Base-by-base conservation (phyloP, 2,113 vertebrate species). In the Hippopotamus amphibius region DNA sequence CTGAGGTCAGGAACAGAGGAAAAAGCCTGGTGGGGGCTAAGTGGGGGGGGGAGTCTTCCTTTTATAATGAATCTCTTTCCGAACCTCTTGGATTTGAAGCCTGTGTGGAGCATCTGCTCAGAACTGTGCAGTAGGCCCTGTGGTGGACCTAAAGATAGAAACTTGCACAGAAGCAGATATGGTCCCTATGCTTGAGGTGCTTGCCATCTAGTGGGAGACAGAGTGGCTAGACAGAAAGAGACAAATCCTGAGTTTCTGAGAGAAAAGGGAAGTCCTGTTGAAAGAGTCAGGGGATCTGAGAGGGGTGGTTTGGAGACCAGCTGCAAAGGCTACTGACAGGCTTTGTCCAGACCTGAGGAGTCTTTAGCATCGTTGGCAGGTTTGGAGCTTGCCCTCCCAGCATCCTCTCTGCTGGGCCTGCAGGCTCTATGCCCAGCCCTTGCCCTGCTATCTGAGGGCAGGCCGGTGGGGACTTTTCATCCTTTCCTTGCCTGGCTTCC, bases 401-500 rank as follows among this genome's bases (percentile, higher is more conserved):
- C 15, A 41, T 26, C 48, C 57, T 95, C 24, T 86, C 55, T 76
- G 85, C 30, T 71, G 17, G 65, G 43, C 17, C 21, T 91, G 17
- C 12, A 66, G 19, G 43, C 17, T 53, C 30, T 91, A 4, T 6
- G 10, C 63, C 28, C 16, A 86, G 68, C 8, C 53, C 30, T 46
- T 68, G 33, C 7, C 57, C 43, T 94, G 57, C 68, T 66, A 46
- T 90, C 16, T 77, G 85, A 88, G 50, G 53, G 59, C 19, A 96
- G 21, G 50, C 71, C n/a, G 68, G 28, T 15, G 61, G 63, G 88
- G 15, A 66, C 46, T 46, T 80, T 80, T 89, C 12, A 1, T 48
- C 57, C 41, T 68, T 92, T 92, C 26, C 55, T 83, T 87, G 79
- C 57, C 57, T 90, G 68, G 14, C 80, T 92, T 93, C 76, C 76